phyloP scores from a whole-genome alignment of 2,888 invertebrate genomes.

The Oligia latruncula region DNA sequence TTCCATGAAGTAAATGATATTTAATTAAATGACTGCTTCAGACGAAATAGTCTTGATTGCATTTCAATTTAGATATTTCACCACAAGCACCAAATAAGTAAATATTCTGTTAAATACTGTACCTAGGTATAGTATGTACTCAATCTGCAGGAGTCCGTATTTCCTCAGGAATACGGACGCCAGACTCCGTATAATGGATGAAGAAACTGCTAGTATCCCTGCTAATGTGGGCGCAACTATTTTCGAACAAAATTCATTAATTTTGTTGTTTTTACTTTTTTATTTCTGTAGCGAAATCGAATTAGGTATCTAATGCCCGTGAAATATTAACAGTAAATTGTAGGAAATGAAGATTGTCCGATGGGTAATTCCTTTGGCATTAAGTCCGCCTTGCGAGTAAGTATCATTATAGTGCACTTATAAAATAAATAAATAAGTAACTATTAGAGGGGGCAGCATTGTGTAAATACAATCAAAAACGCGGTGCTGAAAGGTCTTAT shows the following conservation, averaged over 20 bases:
- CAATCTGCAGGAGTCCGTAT: conserved; percentile 17
- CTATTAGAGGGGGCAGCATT: not conserved
- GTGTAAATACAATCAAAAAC: not conserved
- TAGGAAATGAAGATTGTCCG: conserved; percentile 18
- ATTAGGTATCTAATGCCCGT: not conserved
- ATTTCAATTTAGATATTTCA: not conserved
- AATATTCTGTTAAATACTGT: conserved; percentile 14
- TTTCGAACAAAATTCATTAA: not conserved
- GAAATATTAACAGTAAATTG: conserved; percentile 22
- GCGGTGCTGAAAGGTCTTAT: no score
- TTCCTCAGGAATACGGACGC: not conserved
- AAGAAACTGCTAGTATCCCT: not conserved
- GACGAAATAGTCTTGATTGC: not conserved
- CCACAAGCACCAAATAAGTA: not conserved
- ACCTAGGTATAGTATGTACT: not conserved
- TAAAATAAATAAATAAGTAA: conserved; percentile 1
- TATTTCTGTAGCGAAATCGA: not conserved
- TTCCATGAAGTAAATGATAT: not conserved
- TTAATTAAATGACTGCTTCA: not conserved
- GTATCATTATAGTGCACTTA: conserved; percentile 2
- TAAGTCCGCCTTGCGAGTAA: not conserved
- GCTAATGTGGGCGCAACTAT: conserved; percentile 2
- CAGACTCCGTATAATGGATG: conserved; percentile 4
- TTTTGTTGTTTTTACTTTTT: not conserved
- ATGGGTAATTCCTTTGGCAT: not conserved